These are phyloP conservation scores for Hipparchia semele DNA, from an alignment of 2,888 invertebrate genomes.

Conservation along the genomic window DNA sequence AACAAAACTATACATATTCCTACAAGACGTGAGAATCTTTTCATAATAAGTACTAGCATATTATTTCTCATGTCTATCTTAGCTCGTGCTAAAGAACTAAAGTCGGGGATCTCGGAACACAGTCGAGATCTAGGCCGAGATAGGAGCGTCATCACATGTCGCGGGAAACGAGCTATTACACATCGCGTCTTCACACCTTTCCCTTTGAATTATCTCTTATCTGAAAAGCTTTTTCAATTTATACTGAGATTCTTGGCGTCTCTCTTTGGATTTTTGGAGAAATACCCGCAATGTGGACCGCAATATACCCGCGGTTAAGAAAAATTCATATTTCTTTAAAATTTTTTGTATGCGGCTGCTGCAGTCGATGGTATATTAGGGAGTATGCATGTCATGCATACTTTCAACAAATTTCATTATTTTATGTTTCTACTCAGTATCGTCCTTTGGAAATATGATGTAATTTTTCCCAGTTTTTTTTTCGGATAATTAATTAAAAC, in stretches of 20 bases:
- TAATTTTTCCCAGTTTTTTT: no score
- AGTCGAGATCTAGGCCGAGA: slow-evolving; percentile 71
- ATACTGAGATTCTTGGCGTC: slow-evolving; percentile 36
- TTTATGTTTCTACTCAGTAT: no score
- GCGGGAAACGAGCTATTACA: slow-evolving; percentile 60
- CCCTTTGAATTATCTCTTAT: slow-evolving; percentile 63
- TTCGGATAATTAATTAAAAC: no score
- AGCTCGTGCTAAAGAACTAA: slow-evolving; percentile 35
- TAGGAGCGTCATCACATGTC: slow-evolving; percentile 72
- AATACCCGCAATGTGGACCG: slow-evolving; percentile 1
- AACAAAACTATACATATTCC: not conserved
- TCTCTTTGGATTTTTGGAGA: slow-evolving; percentile 35
- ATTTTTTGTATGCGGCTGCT: not conserved
- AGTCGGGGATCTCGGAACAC: slow-evolving; percentile 37
- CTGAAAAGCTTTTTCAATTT: slow-evolving; percentile 56
- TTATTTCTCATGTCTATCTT: slow-evolving; percentile 36
- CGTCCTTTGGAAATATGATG: no score
- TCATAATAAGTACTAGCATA: slow-evolving; percentile 30
- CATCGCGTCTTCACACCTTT: slow-evolving; percentile 71
- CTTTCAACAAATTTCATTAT: no score
- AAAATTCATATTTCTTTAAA: slow-evolving; percentile 1
- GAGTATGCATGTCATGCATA: no score
- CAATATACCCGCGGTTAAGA: not conserved
- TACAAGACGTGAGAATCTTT: slow-evolving; percentile 21
- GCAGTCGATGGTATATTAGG: not conserved